Conservation (phyloP, 2,888 invertebrate genomes). For the Cabera pusaria region DNA sequence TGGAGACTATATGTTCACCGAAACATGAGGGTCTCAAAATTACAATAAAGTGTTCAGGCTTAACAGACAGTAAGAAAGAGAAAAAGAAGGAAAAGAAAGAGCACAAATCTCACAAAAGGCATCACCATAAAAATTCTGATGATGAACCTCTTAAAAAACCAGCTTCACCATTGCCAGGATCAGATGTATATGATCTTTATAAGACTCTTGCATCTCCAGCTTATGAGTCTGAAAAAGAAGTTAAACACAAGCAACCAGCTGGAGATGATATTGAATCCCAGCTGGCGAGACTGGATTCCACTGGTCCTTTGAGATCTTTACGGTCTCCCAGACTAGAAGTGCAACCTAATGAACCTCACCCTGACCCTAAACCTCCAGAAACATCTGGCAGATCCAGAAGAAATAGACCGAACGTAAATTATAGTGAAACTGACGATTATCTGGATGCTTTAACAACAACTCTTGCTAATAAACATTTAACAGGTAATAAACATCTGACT, state of each 20-base stretch:
- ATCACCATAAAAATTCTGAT: conserved; percentile 71
- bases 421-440: conserved; percentile 83
- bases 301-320: conserved; percentile 50
- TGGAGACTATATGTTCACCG: conserved; percentile 75
- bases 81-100: conserved; percentile 79
- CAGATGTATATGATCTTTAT: conserved; percentile 77
- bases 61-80: conserved; percentile 68
- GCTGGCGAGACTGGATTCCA: conserved; percentile 63
- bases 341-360: conserved; percentile 53
- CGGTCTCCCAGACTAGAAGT: conserved; percentile 61
- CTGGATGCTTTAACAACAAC: conserved; percentile 72
- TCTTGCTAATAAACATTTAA: conserved; percentile 57
- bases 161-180: conserved; percentile 78
- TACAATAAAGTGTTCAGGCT: conserved; percentile 74
- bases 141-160: conserved; percentile 63
- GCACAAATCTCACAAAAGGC: conserved; percentile 74
- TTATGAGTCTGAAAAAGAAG: conserved; percentile 54
- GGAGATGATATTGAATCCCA: conserved; percentile 67
- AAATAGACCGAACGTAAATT: conserved; percentile 76
- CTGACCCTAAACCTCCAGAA: conserved; percentile 75
- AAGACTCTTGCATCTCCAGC: conserved; percentile 78
- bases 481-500: conserved; percentile 54
- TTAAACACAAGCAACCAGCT: conserved; percentile 43
- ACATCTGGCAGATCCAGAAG: conserved; percentile 67
- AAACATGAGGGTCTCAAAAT: conserved; percentile 80